A percentile compares a stretch with the other conserved stretches of the same genome.
phyloP scores from a whole-genome alignment of 1,140 invertebrate genomes.

The Littorina saxatilis region DNA sequence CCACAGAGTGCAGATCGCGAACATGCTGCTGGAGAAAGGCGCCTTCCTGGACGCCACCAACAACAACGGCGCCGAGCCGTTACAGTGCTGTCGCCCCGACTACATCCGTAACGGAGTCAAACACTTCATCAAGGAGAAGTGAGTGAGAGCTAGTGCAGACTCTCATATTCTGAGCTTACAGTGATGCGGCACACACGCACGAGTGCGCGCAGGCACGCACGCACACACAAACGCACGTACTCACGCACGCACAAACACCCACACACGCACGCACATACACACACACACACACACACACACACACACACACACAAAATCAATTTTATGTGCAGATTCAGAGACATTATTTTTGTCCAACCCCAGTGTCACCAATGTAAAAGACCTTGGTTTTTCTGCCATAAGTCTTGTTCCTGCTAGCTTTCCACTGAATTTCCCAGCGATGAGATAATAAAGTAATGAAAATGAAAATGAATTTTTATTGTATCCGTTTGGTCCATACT shows the following conservation, averaged over 20 bases:
- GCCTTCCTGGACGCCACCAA: slow-evolving; percentile 27
- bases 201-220: background rate
- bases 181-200: background rate
- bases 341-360: no score
- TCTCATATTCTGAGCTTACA: background rate
- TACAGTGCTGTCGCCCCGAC: slow-evolving; percentile 31
- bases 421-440: no score
- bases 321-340: no score
- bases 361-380: no score
- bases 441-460: no score
- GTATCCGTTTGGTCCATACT: no score
- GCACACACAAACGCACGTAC: background rate
- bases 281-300: slow-evolving; percentile 2
- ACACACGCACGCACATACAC: background rate
- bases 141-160: background rate
- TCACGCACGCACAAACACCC: background rate
- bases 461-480: no score
- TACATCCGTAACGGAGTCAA: slow-evolving; percentile 21
- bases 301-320: background rate
- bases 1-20: slow-evolving; percentile 13
- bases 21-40: slow-evolving; percentile 31
- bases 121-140: slow-evolving; percentile 24
- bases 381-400: no score
- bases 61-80: slow-evolving; percentile 26
- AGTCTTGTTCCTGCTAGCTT: no score